Evolutionary conservation across 2,888 invertebrate species (phyloP), one percentile per base, ranked within the genome.

Genomic region (Chrysotoxum bicinctum): DNA sequence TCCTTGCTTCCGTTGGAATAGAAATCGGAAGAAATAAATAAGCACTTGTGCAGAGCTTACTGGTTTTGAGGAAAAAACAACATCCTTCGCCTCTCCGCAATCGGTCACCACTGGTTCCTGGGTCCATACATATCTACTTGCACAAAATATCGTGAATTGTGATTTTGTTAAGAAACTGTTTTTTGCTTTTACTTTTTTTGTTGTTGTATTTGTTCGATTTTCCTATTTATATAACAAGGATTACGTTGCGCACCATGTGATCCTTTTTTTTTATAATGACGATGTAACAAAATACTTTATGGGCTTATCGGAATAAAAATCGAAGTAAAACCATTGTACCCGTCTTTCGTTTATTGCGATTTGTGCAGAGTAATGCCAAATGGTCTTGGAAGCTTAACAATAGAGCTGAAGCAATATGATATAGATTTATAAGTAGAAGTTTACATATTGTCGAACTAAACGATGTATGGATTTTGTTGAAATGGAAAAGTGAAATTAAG

Each of bases 21-120:
- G 76, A 85, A 85, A 85, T 81, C 85, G 73, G 76, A 81, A 85
- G 73, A 76, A 85, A 85, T 85, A 85, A 85, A 85, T 81, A 85
- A 85, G 81, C 73, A 85, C 73, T 85, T 77, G 68, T 62, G 76
- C 70, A 72, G 54, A 56, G 54, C 69, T 69, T 68, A 52, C 52
- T 68, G 52, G 68, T 45, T 45, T 62, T 45, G 3, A 21, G 26
- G 19, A 37, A 30, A 32, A 45, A 45, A 14, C 30, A 6, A 32
- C 1, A 10, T 7, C 32, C 16, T 23, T 8, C 5, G 3, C 6
- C 35, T 14, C 19, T 0, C 16, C 16, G 19, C 26, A 45, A 64
- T 64, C 19, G 64, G 64, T 62, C 64, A 64, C 43, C 62, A 48
- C 14, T 58, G 48, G 19, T 58, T 48, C 35, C 19, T 30, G 56